These are phyloP conservation scores for Cyclophora albipunctata DNA, from an alignment of 2,888 invertebrate species.

Conservation along the genomic window DNA sequence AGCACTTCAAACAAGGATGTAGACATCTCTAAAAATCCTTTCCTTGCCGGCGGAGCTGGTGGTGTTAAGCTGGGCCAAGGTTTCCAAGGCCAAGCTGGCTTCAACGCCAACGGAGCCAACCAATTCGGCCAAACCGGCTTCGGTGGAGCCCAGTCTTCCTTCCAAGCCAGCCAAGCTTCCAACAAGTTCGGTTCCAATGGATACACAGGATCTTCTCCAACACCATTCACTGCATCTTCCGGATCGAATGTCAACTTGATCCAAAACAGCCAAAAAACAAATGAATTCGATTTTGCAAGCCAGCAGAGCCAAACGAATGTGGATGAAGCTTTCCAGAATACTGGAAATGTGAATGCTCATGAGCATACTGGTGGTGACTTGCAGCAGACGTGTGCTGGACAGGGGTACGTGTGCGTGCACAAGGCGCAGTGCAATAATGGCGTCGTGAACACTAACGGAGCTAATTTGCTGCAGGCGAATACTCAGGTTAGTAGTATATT, in stretches of 20 bases:
- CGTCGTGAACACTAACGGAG: slow-evolving; percentile 67
- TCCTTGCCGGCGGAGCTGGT: slow-evolving; percentile 36
- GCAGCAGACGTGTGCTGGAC: slow-evolving; percentile 73
- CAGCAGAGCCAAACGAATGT: slow-evolving; percentile 53
- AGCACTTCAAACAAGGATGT: slow-evolving; percentile 39
- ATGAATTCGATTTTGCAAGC: slow-evolving; percentile 47
- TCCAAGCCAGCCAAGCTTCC: slow-evolving; percentile 14
- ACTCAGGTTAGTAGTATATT: slow-evolving; percentile 67
- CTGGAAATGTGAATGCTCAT: slow-evolving; percentile 46
- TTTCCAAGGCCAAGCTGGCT: slow-evolving; percentile 16
- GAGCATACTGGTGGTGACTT: slow-evolving; percentile 47
- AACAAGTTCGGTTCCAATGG: slow-evolving; percentile 34
- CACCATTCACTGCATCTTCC: slow-evolving; percentile 46
- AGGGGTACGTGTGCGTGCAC: slow-evolving; percentile 77
- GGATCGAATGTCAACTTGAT: slow-evolving; percentile 54
- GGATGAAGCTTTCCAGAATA: slow-evolving; percentile 50
- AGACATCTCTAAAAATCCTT: slow-evolving; percentile 50
- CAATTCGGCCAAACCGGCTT: slow-evolving; percentile 6
- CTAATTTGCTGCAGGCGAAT: slow-evolving; percentile 62
- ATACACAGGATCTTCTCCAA: slow-evolving; percentile 55
- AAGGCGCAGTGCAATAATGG: slow-evolving; percentile 78
- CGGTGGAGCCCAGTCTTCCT: slow-evolving; percentile 13
- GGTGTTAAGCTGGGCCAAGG: slow-evolving; percentile 23
- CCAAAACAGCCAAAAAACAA: slow-evolving; percentile 46
- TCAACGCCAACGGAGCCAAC: slow-evolving; percentile 13